These are phyloP conservation scores for Peromyscus eremicus DNA, from an alignment of 2,797 vertebrate species.

Conservation along the genomic window DNA sequence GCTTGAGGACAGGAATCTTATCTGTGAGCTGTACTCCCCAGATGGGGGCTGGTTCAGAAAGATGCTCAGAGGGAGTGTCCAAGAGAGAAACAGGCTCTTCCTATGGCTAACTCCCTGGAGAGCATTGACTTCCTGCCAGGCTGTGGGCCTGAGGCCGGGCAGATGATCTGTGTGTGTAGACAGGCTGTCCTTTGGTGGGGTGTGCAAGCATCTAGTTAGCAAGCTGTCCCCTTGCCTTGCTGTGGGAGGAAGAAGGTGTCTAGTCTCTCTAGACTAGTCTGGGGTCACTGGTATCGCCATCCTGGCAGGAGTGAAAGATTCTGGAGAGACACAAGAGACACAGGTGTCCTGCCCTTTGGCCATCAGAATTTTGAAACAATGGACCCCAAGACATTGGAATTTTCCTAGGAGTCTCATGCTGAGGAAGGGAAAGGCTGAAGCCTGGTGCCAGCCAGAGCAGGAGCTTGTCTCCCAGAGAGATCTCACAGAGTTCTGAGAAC, in stretches of 20 bases:
- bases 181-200: not conserved
- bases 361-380: not conserved
- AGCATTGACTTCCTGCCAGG: not conserved
- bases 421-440: not conserved
- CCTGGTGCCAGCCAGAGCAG: not conserved
- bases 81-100: not conserved
- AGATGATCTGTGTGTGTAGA: not conserved
- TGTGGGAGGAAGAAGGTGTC: not conserved
- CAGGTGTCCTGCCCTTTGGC: not conserved
- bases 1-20: not conserved
- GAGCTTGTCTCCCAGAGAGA: not conserved
- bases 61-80: too few relatives aligned
- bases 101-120: not conserved
- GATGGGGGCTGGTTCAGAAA: not conserved
- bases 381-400: not conserved
- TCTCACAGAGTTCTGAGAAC: not conserved
- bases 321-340: not conserved
- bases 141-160: not conserved
- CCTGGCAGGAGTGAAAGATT: not conserved
- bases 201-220: not conserved
- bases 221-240: not conserved
- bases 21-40: accelerated
- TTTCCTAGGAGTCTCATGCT: not conserved
- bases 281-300: not conserved
- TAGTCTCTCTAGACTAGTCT: not conserved